Base-by-base conservation (phyloP, 2,888 invertebrate genomes). In the Sphecodes monilicornis region DNA sequence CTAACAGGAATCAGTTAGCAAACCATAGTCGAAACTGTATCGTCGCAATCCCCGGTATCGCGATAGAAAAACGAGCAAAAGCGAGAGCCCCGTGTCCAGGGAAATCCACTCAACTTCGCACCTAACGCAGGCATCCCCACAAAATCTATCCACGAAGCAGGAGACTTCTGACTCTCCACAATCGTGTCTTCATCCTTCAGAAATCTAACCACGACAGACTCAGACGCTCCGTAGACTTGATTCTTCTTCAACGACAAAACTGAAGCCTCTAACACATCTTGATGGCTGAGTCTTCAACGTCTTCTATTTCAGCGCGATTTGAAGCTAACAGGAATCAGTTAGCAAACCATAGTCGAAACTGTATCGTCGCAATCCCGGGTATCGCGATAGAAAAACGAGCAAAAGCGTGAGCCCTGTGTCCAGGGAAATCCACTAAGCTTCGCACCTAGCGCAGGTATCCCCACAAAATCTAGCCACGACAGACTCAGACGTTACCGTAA, bases 51-150 rank as follows among this genome's bases (percentile, higher is more conserved):
- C 11, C 6, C 8, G 16, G 60, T 32, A 66, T 73, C 50, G 39
- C 43, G 39, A 46, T 72, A n/a, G 66, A 46, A 36, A 43, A 68
- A 72, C 10, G 32, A 54, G 43, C n/a, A 26, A 46, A n/a, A n/a
- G 69, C 26, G 26, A 1, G 29, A 29, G 43, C 64, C 18, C 8
- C 26, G 41, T 32, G 41, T 68, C 50, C 26, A 8, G 32, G 26
- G 60, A 80, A 75, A 80, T 82, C 64, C 32, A 41, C 32, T 80
- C 54, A 80, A 32, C 64, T 32, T 64, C 18, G 64, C 75, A 22
- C 50, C 50, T 22, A 50, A 41, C 54, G 26, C 54, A 66, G 54
- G 13, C 29, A 72, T n/a, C n/a, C n/a, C n/a, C n/a, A n/a, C n/a
- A n/a, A n/a, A n/a, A n/a, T n/a, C n/a, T n/a, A n/a, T n/a, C n/a